A percentile compares a stretch with the other conserved stretches of the same genome.
These are phyloP conservation scores for Montipora sp. DNA, from an alignment of 64 coral and sea anemone species.

Conservation along the genomic window DNA sequence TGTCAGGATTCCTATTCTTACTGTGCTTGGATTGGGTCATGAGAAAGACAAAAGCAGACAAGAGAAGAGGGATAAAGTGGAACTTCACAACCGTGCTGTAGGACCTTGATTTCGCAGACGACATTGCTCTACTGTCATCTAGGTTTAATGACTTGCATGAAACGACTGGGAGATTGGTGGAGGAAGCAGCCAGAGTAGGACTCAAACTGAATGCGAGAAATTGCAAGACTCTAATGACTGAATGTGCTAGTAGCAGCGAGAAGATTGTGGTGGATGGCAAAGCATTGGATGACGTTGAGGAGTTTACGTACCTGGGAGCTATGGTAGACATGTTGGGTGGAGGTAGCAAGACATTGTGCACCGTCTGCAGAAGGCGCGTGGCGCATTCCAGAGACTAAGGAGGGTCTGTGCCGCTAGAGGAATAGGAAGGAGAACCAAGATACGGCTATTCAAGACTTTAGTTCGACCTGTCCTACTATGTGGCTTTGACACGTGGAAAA, in stretches of 20 bases:
- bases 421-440: slow-evolving; percentile 20
- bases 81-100: too few species aligned
- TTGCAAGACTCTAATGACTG: slow-evolving; percentile 3
- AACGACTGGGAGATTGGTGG: background rate
- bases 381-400: background rate
- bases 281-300: slow-evolving; percentile 1
- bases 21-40: too few species aligned
- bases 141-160: too few species aligned
- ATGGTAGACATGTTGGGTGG: background rate
- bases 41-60: too few species aligned
- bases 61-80: too few species aligned
- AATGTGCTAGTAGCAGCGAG: background rate
- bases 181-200: background rate
- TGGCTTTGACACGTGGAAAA: slow-evolving; percentile 22
- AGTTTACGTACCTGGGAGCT: slow-evolving; percentile 21
- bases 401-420: too few species aligned
- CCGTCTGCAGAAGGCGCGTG: background rate
- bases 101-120: background rate
- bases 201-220: slow-evolving; percentile 15
- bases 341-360: slow-evolving; percentile 28
- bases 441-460: slow-evolving; percentile 20
- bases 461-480: background rate
- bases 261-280: background rate
- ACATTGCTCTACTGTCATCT: slow-evolving; percentile 5
- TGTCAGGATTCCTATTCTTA: too few species aligned